phyloP scores from a whole-genome alignment of 2,113 vertebrate species.

The Dicaeum eximium region DNA sequence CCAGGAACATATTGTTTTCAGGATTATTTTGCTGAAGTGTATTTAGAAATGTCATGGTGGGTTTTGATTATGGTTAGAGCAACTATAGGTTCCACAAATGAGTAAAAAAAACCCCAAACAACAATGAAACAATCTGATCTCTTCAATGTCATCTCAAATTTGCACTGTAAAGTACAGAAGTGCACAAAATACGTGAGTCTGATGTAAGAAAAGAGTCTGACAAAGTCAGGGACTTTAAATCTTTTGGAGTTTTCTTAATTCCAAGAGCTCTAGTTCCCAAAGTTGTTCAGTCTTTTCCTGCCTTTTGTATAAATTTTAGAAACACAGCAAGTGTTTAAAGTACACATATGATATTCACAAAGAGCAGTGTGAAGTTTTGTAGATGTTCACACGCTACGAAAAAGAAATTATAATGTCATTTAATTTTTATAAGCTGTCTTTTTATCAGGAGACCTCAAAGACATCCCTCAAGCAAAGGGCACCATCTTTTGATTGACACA shows the following conservation, averaged over 20 bases:
- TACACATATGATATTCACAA: neutral
- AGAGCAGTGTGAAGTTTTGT: neutral
- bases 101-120: neutral
- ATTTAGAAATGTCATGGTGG: neutral
- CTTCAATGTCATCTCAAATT: neutral
- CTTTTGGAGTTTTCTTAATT: neutral
- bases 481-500: neutral
- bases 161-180: neutral
- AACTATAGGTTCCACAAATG: neutral
- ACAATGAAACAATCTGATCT: neutral
- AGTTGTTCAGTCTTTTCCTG: neutral
- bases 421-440: neutral
- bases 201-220: neutral
- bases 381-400: fast-evolving
- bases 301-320: neutral
- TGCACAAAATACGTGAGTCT: neutral
- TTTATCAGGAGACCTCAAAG: neutral
- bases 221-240: neutral
- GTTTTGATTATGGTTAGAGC: neutral
- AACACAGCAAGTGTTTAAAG: neutral
- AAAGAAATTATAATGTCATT: neutral
- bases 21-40: neutral
- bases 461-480: neutral
- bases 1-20: neutral
- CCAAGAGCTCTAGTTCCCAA: neutral